Evolutionary conservation across 2,888 invertebrate genomes (phyloP).

Genomic region (Drosophila kuntzei): DNA sequence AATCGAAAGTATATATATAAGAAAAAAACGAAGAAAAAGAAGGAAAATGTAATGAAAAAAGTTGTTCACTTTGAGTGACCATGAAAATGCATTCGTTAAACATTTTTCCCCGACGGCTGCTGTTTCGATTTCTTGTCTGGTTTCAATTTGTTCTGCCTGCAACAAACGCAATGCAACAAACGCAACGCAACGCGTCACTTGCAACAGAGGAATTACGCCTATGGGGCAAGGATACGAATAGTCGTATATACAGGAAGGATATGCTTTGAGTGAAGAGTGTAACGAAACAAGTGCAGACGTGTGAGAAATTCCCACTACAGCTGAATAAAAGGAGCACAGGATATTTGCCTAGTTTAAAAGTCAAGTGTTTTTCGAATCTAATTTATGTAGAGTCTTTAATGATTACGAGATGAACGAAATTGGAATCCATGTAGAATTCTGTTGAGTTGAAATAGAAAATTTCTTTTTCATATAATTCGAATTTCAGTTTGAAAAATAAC

Average conservation of each 20-base stretch:
- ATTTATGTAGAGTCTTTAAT: slow-evolving; percentile 41
- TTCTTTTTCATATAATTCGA: too few relatives aligned
- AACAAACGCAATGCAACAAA: slow-evolving; percentile 1
- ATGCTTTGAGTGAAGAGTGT: slow-evolving; percentile 43
- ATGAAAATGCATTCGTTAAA: slow-evolving; percentile 82
- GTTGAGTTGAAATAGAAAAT: background rate
- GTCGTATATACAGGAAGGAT: slow-evolving; percentile 12
- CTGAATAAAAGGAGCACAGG: slow-evolving; percentile 47
- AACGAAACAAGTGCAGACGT: slow-evolving; percentile 65
- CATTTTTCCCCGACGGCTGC: slow-evolving; percentile 38
- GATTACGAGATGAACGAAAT: slow-evolving; percentile 5
- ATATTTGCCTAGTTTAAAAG: slow-evolving; percentile 64
- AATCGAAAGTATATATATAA: slow-evolving; percentile 6
- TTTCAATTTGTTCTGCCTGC: slow-evolving; percentile 75
- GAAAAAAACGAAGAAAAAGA: background rate
- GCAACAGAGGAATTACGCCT: slow-evolving; percentile 66
- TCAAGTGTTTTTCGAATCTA: slow-evolving; percentile 42
- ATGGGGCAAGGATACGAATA: slow-evolving; percentile 33
- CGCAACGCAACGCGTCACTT: slow-evolving; percentile 60
- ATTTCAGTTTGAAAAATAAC: too few relatives aligned
- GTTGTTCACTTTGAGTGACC: slow-evolving; percentile 76
- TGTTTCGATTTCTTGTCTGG: slow-evolving; percentile 20
- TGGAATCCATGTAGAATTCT: background rate
- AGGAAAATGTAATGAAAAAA: slow-evolving; percentile 18
- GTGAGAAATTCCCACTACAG: slow-evolving; percentile 52